A percentile compares a stretch with the other conserved stretches of the same genome.
phyloP scores from a whole-genome alignment of 2,113 vertebrate species.

The Bufo gargarizans region DNA sequence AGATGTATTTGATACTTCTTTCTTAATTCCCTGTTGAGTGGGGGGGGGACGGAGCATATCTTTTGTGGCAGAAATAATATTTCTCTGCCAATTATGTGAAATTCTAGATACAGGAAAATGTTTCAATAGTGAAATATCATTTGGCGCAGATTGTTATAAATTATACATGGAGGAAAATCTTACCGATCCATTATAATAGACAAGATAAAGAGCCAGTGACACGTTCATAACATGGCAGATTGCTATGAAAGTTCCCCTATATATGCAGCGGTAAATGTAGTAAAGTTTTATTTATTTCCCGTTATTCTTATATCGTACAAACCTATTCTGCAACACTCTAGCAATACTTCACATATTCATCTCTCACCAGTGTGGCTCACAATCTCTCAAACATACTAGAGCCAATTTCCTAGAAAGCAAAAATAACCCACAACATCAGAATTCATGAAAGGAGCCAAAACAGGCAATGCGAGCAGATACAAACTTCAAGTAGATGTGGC shows the following conservation, averaged over 20 bases:
- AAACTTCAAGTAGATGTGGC: neutral
- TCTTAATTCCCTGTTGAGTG: slow-evolving; percentile 19
- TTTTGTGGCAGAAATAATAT: slow-evolving; percentile 59
- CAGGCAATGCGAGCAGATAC: too few relatives aligned
- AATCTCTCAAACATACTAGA: neutral
- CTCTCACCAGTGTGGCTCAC: too few relatives aligned
- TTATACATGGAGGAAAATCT: slow-evolving; percentile 72
- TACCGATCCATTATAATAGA: slow-evolving; percentile 61
- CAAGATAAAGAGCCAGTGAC: neutral
- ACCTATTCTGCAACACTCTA: neutral
- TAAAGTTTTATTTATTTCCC: neutral
- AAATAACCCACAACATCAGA: neutral
- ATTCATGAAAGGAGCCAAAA: neutral
- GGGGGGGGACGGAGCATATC: neutral
- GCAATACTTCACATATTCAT: too few relatives aligned
- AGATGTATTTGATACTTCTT: neutral
- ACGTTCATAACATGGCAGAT: neutral
- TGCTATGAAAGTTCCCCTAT: neutral
- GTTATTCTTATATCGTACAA: neutral
- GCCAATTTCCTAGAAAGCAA: neutral
- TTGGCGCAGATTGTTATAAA: slow-evolving; percentile 75
- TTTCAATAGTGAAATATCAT: slow-evolving; percentile 72
- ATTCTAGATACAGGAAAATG: slow-evolving; percentile 69
- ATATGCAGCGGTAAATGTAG: neutral
- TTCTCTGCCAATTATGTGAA: slow-evolving; percentile 64